Conservation (phyloP, 1,140 invertebrate species). For the Drosophila pruinosa region DNA sequence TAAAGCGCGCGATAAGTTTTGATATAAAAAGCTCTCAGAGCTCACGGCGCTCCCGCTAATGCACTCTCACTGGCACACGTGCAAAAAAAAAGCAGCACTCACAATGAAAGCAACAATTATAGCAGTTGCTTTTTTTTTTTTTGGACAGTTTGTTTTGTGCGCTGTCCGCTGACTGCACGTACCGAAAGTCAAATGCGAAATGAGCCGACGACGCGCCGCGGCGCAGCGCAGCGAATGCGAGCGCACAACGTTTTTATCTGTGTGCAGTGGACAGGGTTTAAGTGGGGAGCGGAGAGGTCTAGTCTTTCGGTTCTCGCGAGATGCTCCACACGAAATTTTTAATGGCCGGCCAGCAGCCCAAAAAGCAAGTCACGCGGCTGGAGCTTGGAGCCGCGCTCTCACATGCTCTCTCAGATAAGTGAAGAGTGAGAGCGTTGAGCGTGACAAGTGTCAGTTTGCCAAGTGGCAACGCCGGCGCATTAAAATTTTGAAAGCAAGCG, state of each 20-base stretch:
- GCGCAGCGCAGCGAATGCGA: slow-evolving; percentile 37
- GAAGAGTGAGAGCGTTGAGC: slow-evolving; percentile 31
- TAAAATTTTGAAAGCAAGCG: slow-evolving; percentile 59
- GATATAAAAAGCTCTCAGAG: background rate
- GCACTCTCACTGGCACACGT: slow-evolving; percentile 49
- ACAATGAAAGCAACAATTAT: slow-evolving; percentile 48
- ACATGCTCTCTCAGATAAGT: background rate
- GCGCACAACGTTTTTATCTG: slow-evolving; percentile 38
- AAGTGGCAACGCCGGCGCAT: slow-evolving; percentile 59
- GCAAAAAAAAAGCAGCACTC: slow-evolving; percentile 53
- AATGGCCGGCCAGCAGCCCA: slow-evolving; percentile 43
- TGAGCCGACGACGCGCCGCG: slow-evolving; percentile 29
- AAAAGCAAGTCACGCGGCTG: slow-evolving; percentile 57
- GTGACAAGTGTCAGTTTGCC: slow-evolving; percentile 51
- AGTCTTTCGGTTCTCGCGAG: slow-evolving; percentile 24
- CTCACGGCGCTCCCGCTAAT: background rate
- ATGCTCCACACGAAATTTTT: slow-evolving; percentile 41
- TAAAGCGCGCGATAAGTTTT: slow-evolving; percentile 27
- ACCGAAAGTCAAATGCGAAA: slow-evolving; percentile 63
- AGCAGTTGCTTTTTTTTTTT: slow-evolving; percentile 7
- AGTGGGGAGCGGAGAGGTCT: background rate
- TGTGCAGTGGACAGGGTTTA: slow-evolving; percentile 17
- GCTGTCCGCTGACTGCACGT: slow-evolving; percentile 48
- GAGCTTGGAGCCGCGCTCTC: slow-evolving; percentile 15
- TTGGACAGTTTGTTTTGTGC: slow-evolving; percentile 11